Evolutionary conservation across 2,888 invertebrate species (phyloP), one percentile per base, ranked within the genome.

Genomic region (Drosophila affinis): DNA sequence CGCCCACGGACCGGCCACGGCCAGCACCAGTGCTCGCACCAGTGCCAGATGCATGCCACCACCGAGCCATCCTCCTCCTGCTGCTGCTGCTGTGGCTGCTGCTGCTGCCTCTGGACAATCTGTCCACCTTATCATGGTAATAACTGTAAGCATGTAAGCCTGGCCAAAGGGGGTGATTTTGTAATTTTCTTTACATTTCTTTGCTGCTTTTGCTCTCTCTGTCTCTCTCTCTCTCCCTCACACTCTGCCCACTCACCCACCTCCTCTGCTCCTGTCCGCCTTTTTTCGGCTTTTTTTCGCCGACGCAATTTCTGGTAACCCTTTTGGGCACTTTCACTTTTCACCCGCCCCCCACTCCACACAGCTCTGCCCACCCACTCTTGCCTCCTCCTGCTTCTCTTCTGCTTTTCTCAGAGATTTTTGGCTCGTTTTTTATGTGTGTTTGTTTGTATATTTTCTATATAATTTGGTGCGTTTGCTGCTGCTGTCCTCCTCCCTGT

Each of bases 111-210:
- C n/a, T 27, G 18, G 56, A 45, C n/a, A 21, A 44, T 84, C 78
- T 85, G 70, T 71, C 76, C 83, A 83, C 89, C 83, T 83, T 83
- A 83, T 83, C 83, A 87, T 87, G 83, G 83, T 83, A 83, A 83
- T 83, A 83, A 83, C 89, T 87, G 89, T 84, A 83, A 83, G 83
- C 83, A 83, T 88, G 83, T 83, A 83, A 83, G 83, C 83, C 87
- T 88, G 85, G 89, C 87, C 89, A 68, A 88, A 84, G 87, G 83
- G 82, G 83, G 71, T 88, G 89, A 83, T 83, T 83, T 88, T 89
- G 76, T 88, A 83, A 88, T 88, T 83, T 83, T 83, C 83, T 88
- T 83, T 84, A 88, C 89, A 83, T 88, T 83, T 83, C 83, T 84
- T 88, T 81, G 74, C 87, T 76, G 81, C 86, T 72, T 78, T 81